phyloP scores from a whole-genome alignment of 2,888 invertebrate genomes.

The Girardia tigrina region DNA sequence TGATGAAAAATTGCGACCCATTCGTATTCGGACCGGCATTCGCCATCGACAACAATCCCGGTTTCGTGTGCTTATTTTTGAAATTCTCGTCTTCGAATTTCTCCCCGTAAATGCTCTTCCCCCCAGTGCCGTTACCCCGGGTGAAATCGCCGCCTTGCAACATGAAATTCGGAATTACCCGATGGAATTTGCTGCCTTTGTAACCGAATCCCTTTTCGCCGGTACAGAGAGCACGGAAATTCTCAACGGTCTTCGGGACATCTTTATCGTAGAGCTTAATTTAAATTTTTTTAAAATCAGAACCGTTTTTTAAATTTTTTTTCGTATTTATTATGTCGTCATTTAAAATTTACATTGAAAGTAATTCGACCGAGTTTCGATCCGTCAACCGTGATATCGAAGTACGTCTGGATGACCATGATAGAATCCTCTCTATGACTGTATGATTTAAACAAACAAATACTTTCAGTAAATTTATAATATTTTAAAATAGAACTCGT shows the following conservation, averaged over 20 bases:
- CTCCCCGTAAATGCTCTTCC: constrained; percentile 87
- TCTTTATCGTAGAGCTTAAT: constrained; percentile 42
- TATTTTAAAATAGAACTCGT: not conserved
- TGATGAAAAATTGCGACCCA: constrained; percentile 84
- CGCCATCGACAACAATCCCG: constrained; percentile 76
- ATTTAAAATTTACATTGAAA: not conserved
- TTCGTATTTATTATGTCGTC: not conserved
- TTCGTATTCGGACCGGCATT: constrained; percentile 89
- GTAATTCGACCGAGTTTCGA: constrained; percentile 19
- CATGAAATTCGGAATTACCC: constrained; percentile 49
- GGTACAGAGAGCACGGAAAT: constrained; percentile 50
- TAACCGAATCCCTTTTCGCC: constrained; percentile 49
- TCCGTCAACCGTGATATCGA: constrained; percentile 28
- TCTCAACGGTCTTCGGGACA: constrained; percentile 49
- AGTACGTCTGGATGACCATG: constrained; percentile 24
- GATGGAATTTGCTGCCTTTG: constrained; percentile 47
- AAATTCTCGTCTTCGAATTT: constrained; percentile 96
- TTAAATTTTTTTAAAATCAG: not conserved
- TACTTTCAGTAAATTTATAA: not conserved
- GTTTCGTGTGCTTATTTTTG: constrained; percentile 76
- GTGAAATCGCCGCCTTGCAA: constrained; percentile 50
- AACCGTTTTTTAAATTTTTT: not conserved
- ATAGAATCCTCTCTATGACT: not conserved
- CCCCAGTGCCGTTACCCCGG: constrained; percentile 54
- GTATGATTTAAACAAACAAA: not conserved